Evolutionary conservation across 2,888 invertebrate genomes (phyloP), one percentile per base, ranked within the genome.

Genomic region (Cosmia trapezina): DNA sequence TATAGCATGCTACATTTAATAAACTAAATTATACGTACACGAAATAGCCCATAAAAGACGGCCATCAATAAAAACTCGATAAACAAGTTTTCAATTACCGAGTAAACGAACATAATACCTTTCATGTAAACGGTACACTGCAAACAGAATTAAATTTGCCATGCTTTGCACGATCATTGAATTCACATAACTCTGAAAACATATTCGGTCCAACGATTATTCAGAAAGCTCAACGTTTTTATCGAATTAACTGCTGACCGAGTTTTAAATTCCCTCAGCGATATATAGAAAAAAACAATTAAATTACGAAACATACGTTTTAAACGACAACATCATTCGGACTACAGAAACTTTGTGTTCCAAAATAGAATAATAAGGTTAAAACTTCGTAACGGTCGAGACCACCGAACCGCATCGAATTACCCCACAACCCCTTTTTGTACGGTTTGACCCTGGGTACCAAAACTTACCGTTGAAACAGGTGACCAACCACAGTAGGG

Each of bases 381-480:
- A 67, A 79, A 81, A 84, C 73, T 81, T 83, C 49, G 67, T 70
- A 92, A 91, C 93, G 91, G 91, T 84, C 86, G 85, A 64, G 80
- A 86, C 86, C 86, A 91, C 76, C 90, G 87, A 87, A 92, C 92
- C 94, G 90, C 88, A 88, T 89, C 93, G 81, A 86, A 87, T 86
- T 84, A 82, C 82, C 78, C 80, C 72, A 64, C 86, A 85, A 87
- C 88, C 91, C 89, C 89, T 87, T 83, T 85, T 80, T 81, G 84
- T 87, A 87, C 86, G 90, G 88, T 89, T 89, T 89, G 88, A 89
- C 89, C 90, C 88, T 79, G 78, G 66, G 47, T 87, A 80, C 80
- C 81, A 85, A 89, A 91, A 95, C 96, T 94, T 93, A 96, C 96
- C 95, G 88, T 93, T 92, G 79, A 95, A 93, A 92, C 94, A 95